phyloP scores from a whole-genome alignment of 1,140 invertebrate genomes.

The Magallana ariakensis region DNA sequence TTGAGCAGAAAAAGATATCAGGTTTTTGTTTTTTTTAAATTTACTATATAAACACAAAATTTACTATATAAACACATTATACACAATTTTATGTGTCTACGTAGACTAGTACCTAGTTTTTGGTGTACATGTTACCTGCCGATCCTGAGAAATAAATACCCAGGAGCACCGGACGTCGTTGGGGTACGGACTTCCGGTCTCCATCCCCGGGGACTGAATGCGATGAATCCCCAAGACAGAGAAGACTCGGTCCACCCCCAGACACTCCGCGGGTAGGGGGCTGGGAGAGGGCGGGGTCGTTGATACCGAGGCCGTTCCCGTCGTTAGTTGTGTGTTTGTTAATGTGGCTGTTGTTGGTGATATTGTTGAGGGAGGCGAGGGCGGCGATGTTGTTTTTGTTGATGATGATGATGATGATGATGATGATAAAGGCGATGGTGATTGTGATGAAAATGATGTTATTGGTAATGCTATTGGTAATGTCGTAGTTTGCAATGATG shows the following conservation, averaged over 20 bases:
- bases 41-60: too few relatives aligned
- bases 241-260: neutral
- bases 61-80: too few relatives aligned
- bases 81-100: too few relatives aligned
- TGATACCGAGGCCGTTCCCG: neutral
- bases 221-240: neutral
- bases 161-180: slow-evolving; percentile 5
- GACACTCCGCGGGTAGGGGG: neutral
- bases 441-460: neutral
- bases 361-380: neutral
- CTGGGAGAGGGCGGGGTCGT: neutral
- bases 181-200: neutral
- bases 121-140: neutral
- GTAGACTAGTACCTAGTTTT: too few relatives aligned
- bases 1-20: too few relatives aligned
- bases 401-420: neutral
- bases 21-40: too few relatives aligned
- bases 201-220: slow-evolving; percentile 5
- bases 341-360: neutral
- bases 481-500: neutral
- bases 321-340: neutral
- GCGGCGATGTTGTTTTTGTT: neutral
- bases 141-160: slow-evolving; percentile 1
- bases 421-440: neutral
- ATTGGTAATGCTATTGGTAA: neutral